Base-by-base conservation (phyloP, 2,888 invertebrate species). In the Catocala sponsa region DNA sequence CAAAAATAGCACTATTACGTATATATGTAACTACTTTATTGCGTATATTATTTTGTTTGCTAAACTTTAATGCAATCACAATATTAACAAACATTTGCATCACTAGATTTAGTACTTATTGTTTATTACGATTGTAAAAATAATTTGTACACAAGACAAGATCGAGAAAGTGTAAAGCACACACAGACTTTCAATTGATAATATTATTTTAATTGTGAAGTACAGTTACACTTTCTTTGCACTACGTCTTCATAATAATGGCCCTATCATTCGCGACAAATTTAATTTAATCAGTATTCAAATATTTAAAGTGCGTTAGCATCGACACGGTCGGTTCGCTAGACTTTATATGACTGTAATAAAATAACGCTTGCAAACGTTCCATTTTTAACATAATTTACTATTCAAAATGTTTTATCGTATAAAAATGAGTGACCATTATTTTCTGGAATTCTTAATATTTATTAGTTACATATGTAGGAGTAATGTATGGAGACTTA, bases 401-500 rank as follows among this genome's bases (percentile, higher is more conserved):
- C 11, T 43, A 51, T 55, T 50, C 13, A 52, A n/a, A 42, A n/a
- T 50, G 42, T 70, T 61, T 32, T 55, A 15, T 33, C 11, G 15
- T 48, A 50, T 51, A 43, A 50, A 59, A 63, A 52, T 57, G 55
- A 61, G 67, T 63, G 56, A 51, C 25, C 62, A 66, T 68, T 63
- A 11, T n/a, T 49, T 58, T 55, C 55, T 35, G 60, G 59, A 52
- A 44, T 62, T 67, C 55, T 58, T 41, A 32, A 43, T 65, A 46
- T 57, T 42, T 35, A 68, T 63, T 70, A 65, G 63, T 67, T 59
- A 65, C 55, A 2, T 0, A 15, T n/a, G 51, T 58, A 59, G 33
- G 47, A 12, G 47, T 43, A 7, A 55, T 25, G 25, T 55, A 65
- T 47, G 10, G 57, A 63, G 62, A 94, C 95, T 95, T 95, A 98